Conservation (phyloP, 2,888 invertebrate species). For the Unio pictorum region DNA sequence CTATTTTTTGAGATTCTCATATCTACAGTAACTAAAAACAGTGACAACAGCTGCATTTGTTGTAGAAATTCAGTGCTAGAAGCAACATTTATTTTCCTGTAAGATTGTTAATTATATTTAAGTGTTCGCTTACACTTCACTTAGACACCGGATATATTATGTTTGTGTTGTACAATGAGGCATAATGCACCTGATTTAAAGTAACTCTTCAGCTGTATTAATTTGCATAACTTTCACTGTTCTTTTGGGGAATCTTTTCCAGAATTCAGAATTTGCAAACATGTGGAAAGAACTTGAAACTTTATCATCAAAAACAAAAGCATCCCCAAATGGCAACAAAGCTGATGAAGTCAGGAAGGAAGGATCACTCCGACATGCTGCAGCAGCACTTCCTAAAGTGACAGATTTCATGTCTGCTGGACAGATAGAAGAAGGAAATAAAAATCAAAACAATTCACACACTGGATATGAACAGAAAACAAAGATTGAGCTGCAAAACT, state of each 20-base stretch:
- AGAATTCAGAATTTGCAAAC: constrained; percentile 53
- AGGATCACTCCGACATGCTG: constrained; percentile 43
- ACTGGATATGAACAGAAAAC: constrained; percentile 9
- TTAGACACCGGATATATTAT: no score
- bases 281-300: constrained; percentile 60
- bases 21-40: no score
- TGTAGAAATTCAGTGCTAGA: no score
- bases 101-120: no score
- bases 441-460: constrained; percentile 13
- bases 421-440: constrained; percentile 2
- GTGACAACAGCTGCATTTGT: no score
- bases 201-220: no score
- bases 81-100: no score
- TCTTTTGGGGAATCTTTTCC: neutral
- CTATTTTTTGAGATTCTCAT: no score
- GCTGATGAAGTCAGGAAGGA: constrained; percentile 15
- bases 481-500: constrained; percentile 39
- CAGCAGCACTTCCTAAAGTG: constrained; percentile 44
- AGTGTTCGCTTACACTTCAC: no score
- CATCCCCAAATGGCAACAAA: neutral
- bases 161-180: no score
- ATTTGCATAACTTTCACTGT: no score
- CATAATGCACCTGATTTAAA: no score
- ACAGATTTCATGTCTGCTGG: constrained; percentile 19
- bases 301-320: constrained; percentile 7